A percentile compares a stretch with the other conserved stretches of the same genome.
These are phyloP conservation scores for Noctilio leporinus DNA, from an alignment of 2,113 vertebrate genomes.

Conservation along the genomic window DNA sequence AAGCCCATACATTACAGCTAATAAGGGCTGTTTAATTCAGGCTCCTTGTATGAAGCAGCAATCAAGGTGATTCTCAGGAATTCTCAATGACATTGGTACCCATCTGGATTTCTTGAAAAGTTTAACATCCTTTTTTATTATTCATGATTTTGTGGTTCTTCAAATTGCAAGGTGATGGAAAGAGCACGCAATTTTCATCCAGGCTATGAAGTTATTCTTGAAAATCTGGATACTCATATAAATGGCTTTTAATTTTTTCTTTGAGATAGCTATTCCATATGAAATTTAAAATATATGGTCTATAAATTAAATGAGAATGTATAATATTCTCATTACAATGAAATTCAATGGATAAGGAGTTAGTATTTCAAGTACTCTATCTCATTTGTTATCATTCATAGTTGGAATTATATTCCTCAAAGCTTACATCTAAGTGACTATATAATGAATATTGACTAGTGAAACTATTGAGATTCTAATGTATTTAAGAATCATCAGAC, in stretches of 20 bases:
- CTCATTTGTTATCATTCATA: slow-evolving; percentile 29
- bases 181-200: slow-evolving; percentile 59
- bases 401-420: slow-evolving; percentile 16
- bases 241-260: slow-evolving; percentile 53
- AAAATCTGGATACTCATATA: slow-evolving; percentile 56
- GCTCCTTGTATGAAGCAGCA: slow-evolving; percentile 8
- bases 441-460: not conserved
- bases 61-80: slow-evolving; percentile 47
- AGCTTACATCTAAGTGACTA: slow-evolving; percentile 21
- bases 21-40: not conserved
- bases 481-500: slow-evolving; percentile 12
- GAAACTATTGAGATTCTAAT: slow-evolving; percentile 27
- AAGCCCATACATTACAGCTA: not conserved
- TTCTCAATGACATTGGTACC: slow-evolving; percentile 60
- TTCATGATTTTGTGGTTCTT: slow-evolving; percentile 67
- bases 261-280: not conserved
- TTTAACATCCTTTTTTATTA: slow-evolving; percentile 63
- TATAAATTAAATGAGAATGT: slow-evolving; percentile 47
- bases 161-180: slow-evolving; percentile 36
- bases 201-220: slow-evolving; percentile 50
- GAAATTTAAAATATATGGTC: slow-evolving; percentile 10
- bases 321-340: slow-evolving; percentile 26
- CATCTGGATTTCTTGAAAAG: slow-evolving; percentile 55
- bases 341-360: slow-evolving; percentile 5
- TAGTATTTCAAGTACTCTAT: slow-evolving; percentile 30